Percentiles rank a stretch among this genome's conserved stretches.
Conservation (phyloP, 2,888 invertebrate genomes). For the Polymixis flavicincta region DNA sequence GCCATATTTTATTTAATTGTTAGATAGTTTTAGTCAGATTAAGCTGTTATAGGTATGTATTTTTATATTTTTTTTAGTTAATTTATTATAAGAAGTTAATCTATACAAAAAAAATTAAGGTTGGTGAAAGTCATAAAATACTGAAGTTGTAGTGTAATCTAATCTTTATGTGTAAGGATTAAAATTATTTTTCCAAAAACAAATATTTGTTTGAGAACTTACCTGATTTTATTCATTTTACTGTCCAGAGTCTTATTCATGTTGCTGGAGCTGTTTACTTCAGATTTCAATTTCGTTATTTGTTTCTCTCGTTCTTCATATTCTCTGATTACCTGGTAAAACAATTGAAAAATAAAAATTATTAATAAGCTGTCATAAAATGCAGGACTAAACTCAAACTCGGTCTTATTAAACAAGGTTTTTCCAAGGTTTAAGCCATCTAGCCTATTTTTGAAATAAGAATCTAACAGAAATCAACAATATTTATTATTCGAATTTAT, state of each 20-base stretch:
- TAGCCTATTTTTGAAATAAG: no score
- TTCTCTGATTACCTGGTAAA: constrained; percentile 89
- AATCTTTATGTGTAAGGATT: not conserved
- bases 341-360: not conserved
- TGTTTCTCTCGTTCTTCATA: constrained; percentile 91
- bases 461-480: no score
- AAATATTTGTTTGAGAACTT: constrained; percentile 25
- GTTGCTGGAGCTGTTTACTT: constrained; percentile 84
- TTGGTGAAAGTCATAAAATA: not conserved
- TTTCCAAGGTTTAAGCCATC: no score
- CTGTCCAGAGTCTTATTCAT: constrained; percentile 83
- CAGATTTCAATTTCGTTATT: constrained; percentile 88
- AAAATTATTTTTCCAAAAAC: not conserved
- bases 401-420: no score
- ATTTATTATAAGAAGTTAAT: no score
- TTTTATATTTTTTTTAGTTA: no score
- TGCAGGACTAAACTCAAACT: no score
- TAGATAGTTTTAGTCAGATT: no score
- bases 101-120: no score
- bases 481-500: no score
- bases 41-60: no score
- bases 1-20: no score
- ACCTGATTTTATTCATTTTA: constrained; percentile 88
- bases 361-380: not conserved
- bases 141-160: not conserved